Conservation (phyloP, 2,797 vertebrate genomes). For the Acropternis orthonyx region DNA sequence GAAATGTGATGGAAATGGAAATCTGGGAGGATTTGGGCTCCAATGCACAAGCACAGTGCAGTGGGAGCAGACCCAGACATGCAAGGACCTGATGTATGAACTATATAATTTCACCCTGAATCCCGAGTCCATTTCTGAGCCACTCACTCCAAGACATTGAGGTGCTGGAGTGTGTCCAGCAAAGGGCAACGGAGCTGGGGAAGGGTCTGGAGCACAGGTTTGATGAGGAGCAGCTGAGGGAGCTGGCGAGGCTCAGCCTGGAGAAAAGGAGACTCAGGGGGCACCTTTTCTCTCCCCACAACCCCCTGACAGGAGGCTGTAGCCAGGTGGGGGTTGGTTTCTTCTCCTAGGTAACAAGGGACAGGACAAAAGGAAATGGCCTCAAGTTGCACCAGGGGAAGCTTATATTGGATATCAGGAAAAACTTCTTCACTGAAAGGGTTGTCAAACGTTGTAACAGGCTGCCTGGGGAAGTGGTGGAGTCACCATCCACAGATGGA, state of each 20-base stretch:
- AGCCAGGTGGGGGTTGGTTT: not conserved
- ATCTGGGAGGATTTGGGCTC: not conserved
- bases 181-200: not conserved
- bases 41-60: not conserved
- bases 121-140: not conserved
- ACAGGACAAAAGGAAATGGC: not conserved
- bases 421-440: not conserved
- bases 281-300: not conserved
- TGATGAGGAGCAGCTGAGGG: not conserved
- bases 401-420: not conserved
- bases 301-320: not conserved
- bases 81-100: not conserved
- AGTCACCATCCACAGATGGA: not conserved
- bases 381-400: not conserved
- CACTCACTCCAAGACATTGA: not conserved
- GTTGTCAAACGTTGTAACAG: not conserved
- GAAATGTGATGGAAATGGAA: not conserved
- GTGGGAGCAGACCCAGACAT: fast-evolving
- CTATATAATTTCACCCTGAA: fast-evolving
- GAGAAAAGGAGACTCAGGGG: not conserved
- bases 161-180: not conserved
- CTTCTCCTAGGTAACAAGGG: not conserved
- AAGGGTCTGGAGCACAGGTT: not conserved
- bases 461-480: not conserved
- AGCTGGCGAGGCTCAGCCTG: not conserved